These are phyloP conservation scores for sheep (Ovis aries) DNA, from an alignment of 2,113 vertebrate genomes.

Conservation along the genomic window ARS-UI_Ramb_v3.0 NC_056062.1:11648501-11649000, in stretches of 20 bases:
- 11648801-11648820: not conserved
- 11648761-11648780: not conserved
- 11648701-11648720: not conserved
- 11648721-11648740: not conserved
- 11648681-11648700: not conserved
- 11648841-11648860: not conserved
- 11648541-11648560: not conserved
- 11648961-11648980: not conserved
- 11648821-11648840: not conserved
- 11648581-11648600: conserved; percentile 9
- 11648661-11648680: not conserved
- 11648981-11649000: not conserved
- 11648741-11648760: not conserved
- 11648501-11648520: not conserved
- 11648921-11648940: not conserved
- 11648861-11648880: not conserved
- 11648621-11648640: not conserved
- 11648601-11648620: not conserved
- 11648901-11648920: not conserved
- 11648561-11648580: not conserved
- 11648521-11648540: not conserved
- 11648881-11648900: not conserved
- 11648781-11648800: not conserved
- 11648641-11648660: not conserved
- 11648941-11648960: not conserved